phyloP scores from a whole-genome alignment of 2,113 vertebrate genomes.

The Excalfactoria chinensis region DNA sequence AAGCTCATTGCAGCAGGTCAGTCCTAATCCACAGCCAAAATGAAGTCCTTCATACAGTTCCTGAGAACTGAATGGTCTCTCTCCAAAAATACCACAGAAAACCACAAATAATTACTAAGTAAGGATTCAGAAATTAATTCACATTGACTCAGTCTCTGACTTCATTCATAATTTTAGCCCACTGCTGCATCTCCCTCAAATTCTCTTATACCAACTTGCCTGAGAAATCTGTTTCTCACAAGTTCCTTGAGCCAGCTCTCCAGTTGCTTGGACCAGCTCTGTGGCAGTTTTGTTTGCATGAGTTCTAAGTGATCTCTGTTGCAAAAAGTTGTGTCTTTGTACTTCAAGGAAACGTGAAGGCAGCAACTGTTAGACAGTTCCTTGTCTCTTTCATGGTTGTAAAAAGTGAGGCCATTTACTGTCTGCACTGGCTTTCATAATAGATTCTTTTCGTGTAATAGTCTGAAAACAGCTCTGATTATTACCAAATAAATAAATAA shows the following conservation, averaged over 20 bases:
- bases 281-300: neutral
- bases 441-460: neutral
- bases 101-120: neutral
- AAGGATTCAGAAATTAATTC: slow-evolving; percentile 14
- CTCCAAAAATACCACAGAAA: neutral
- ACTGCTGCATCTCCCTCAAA: neutral
- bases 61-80: neutral
- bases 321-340: neutral
- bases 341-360: accelerated
- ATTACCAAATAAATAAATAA: neutral
- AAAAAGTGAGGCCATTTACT: neutral
- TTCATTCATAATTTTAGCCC: neutral
- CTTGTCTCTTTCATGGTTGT: neutral
- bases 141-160: neutral
- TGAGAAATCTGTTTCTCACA: neutral
- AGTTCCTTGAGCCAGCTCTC: neutral
- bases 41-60: neutral
- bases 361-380: neutral
- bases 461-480: neutral
- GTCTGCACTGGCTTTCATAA: neutral
- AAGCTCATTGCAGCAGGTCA: neutral
- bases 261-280: neutral
- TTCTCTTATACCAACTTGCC: neutral
- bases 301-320: neutral
- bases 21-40: neutral